Conservation (phyloP, 1,140 invertebrate species). For the Musca domestica region DNA sequence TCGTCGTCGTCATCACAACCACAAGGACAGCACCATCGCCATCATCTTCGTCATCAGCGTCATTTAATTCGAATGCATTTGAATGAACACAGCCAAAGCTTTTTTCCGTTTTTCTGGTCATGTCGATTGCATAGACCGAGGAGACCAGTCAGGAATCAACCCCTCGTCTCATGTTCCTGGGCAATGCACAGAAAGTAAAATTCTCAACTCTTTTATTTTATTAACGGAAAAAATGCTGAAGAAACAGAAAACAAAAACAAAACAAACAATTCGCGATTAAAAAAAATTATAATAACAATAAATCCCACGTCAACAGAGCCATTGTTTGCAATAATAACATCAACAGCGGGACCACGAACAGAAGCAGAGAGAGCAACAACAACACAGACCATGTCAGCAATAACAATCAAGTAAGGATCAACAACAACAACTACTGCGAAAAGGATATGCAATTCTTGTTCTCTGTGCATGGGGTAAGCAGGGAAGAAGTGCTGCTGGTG, state of each 20-base stretch:
- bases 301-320: conserved; percentile 13
- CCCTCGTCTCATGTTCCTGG: too few species aligned
- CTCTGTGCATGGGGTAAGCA: too few species aligned
- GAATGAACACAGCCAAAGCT: neutral
- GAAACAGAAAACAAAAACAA: neutral
- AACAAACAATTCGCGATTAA: conserved; percentile 13
- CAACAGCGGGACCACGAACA: neutral
- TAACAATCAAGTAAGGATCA: neutral
- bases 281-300: conserved; percentile 7
- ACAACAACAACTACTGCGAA: neutral
- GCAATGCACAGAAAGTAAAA: too few species aligned
- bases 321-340: neutral
- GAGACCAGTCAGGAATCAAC: neutral
- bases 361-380: neutral
- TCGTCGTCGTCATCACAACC: too few species aligned
- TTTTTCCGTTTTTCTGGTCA: neutral
- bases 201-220: neutral
- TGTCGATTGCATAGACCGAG: conserved; percentile 1
- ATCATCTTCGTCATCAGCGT: neutral
- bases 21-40: too few species aligned
- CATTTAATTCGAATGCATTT: conserved; percentile 4
- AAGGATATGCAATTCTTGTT: neutral
- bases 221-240: neutral
- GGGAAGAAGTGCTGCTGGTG: too few species aligned
- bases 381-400: neutral